phyloP scores from a whole-genome alignment of 92 coral and sea anemone genomes.

The Porites lobata region DNA sequence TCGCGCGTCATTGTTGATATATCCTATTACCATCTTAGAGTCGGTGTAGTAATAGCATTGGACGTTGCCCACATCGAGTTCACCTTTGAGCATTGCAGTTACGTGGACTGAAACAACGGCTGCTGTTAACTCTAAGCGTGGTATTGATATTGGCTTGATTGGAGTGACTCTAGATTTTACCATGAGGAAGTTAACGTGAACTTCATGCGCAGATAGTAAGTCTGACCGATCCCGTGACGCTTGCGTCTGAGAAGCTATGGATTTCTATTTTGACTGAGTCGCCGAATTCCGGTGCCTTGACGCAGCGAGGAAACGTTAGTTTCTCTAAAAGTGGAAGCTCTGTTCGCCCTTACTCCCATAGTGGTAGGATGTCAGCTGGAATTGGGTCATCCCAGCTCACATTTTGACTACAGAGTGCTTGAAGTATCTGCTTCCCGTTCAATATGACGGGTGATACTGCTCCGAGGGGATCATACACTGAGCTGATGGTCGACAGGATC shows the following conservation, averaged over 20 bases:
- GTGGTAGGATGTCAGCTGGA: no score
- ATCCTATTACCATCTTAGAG: slow-evolving; percentile 45
- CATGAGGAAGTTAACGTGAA: no score
- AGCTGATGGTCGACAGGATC: no score
- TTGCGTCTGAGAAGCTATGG: slow-evolving; percentile 34
- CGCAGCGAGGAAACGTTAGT: neutral
- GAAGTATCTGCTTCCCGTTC: no score
- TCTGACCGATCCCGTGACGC: slow-evolving; percentile 19
- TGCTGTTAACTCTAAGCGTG: slow-evolving; percentile 19
- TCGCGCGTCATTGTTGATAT: slow-evolving; percentile 38
- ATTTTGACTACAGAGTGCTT: no score
- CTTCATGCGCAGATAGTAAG: slow-evolving; percentile 28
- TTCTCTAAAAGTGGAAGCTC: neutral
- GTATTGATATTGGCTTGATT: neutral
- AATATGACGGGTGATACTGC: no score
- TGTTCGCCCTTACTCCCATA: no score
- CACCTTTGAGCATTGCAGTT: slow-evolving; percentile 23
- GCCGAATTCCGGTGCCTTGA: neutral
- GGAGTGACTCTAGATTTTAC: no score
- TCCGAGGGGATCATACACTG: no score
- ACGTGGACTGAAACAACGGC: slow-evolving; percentile 37
- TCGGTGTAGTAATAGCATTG: slow-evolving; percentile 24
- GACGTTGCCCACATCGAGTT: slow-evolving; percentile 1
- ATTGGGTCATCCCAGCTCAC: no score
- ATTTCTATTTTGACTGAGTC: neutral